A percentile compares a stretch with the other conserved stretches of the same genome.
Conservation (phyloP, 2,113 vertebrate genomes). For the Alethe diademata region DNA sequence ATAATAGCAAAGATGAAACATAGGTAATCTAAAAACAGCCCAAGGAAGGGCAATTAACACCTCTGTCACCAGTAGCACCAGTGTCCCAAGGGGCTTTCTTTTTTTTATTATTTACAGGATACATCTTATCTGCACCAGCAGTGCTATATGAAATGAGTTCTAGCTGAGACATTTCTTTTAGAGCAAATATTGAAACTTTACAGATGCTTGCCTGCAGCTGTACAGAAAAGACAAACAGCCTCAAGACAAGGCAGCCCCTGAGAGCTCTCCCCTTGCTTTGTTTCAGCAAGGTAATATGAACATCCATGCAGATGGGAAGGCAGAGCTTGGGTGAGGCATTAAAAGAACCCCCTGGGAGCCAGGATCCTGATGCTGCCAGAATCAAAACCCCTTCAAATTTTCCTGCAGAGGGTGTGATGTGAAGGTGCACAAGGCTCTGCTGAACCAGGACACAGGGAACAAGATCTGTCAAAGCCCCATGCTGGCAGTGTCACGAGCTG, state of each 20-base stretch:
- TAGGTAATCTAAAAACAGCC: neutral
- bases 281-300: neutral
- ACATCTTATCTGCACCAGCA: neutral
- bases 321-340: neutral
- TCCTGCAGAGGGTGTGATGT: fast-evolving
- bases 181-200: conserved; percentile 38
- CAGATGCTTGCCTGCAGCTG: conserved; percentile 33
- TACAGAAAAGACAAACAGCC: conserved; percentile 60
- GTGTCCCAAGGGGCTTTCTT: neutral
- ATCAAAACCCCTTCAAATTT: neutral
- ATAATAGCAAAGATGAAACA: neutral
- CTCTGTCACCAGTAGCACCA: neutral
- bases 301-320: neutral
- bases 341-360: neutral
- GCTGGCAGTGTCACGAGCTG: fast-evolving
- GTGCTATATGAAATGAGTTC: neutral
- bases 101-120: neutral
- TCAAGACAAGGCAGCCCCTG: conserved; percentile 36
- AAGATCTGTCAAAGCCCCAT: neutral
- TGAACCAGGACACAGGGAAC: neutral
- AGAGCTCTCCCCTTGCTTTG: conserved; percentile 23
- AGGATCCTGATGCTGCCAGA: neutral
- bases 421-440: neutral
- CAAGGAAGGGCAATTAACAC: neutral
- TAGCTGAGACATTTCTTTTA: neutral